Percentiles rank a stretch among this genome's conserved stretches.
phyloP scores from a whole-genome alignment of 2,113 vertebrate species.

The Eidolon helvum region DNA sequence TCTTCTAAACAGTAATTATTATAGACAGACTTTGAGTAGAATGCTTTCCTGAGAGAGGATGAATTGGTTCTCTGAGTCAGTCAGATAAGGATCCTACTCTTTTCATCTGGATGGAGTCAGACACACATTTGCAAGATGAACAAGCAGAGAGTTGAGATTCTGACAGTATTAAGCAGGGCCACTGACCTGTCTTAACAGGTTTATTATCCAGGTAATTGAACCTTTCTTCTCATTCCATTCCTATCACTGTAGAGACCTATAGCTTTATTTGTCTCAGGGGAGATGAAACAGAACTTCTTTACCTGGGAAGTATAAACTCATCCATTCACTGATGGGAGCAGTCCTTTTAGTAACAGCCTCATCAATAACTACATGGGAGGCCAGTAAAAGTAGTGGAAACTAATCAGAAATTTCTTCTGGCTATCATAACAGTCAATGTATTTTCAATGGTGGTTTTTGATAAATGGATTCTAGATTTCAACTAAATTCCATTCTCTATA shows the following conservation, averaged over 20 bases:
- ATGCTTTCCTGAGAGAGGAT: not conserved
- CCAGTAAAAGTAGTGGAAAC: not conserved
- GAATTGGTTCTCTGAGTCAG: not conserved
- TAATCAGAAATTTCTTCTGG: constrained; percentile 42
- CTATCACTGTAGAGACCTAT: not conserved
- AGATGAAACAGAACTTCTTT: constrained; percentile 34
- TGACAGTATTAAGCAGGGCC: constrained; percentile 20
- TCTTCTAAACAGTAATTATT: not conserved
- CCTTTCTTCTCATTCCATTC: constrained; percentile 52
- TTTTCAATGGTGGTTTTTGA: constrained; percentile 23
- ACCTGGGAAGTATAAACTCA: not conserved
- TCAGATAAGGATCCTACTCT: not conserved
- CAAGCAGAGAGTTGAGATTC: constrained; percentile 12
- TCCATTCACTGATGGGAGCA: constrained; percentile 8
- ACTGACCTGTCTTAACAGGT: not conserved
- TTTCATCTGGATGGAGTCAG: not conserved
- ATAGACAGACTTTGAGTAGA: not conserved
- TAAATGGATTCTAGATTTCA: not conserved
- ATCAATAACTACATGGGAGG: constrained; percentile 39
- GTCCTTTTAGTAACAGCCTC: not conserved
- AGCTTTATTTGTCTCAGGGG: constrained; percentile 55
- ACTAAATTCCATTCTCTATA: constrained; percentile 24
- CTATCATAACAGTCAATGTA: not conserved
- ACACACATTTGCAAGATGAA: constrained; percentile 48
- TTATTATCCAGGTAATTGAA: constrained; percentile 57